Percentiles rank a stretch among this genome's conserved stretches.
Conservation (phyloP, 2,113 vertebrate genomes). For the Peromyscus maniculatus region DNA sequence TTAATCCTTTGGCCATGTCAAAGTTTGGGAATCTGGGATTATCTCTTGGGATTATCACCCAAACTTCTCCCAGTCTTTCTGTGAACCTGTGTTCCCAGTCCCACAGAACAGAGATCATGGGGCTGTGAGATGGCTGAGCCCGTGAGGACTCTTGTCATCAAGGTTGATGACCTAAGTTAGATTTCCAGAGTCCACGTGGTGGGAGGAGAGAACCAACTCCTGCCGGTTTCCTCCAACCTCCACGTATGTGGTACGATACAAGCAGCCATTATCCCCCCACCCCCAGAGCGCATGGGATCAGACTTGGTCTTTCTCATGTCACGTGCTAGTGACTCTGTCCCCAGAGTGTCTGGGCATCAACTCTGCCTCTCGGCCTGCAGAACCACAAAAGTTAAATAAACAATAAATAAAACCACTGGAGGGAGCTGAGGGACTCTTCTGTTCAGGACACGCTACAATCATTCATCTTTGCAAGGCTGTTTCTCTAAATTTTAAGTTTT, state of each 20-base stretch:
- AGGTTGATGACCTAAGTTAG: not conserved
- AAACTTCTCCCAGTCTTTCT: not conserved
- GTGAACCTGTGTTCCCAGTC: not conserved
- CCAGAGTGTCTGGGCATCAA: not conserved
- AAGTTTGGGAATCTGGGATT: not conserved
- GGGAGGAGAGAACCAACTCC: not conserved
- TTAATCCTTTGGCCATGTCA: not conserved
- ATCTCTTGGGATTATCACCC: not conserved
- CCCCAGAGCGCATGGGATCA: not conserved
- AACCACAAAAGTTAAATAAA: not conserved
- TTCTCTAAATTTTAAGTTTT: slow-evolving; percentile 8
- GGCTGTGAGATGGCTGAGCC: not conserved
- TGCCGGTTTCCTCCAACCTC: not conserved
- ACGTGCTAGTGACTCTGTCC: not conserved
- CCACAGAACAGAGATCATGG: not conserved
- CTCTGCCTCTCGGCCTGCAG: not conserved
- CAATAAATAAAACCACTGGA: not conserved
- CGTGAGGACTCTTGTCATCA: not conserved
- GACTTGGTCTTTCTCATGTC: not conserved
- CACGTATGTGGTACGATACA: not conserved
- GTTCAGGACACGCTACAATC: not conserved
- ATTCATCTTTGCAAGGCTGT: not conserved
- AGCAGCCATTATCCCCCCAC: not conserved
- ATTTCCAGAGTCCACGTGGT: not conserved
- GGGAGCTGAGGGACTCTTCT: not conserved